phyloP scores from a whole-genome alignment of 2,113 vertebrate genomes.

The Vanacampus margaritifer region DNA sequence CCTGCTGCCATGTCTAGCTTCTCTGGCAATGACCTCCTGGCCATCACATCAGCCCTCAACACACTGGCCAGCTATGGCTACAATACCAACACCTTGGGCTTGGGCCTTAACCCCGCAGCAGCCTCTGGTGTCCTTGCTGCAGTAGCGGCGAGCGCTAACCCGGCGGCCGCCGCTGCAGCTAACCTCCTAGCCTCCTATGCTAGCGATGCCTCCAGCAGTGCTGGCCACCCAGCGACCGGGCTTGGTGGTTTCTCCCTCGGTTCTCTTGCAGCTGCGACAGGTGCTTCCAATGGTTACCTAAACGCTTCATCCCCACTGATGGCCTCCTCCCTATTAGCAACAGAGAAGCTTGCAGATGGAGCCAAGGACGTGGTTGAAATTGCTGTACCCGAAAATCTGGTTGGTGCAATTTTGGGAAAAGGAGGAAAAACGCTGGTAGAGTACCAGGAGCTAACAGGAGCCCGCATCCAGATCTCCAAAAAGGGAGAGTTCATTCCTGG shows the following conservation, averaged over 20 bases:
- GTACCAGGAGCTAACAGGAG: conserved; percentile 94
- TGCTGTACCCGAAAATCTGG: conserved; percentile 91
- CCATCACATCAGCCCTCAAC: conserved; percentile 92
- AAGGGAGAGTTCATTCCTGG: conserved; percentile 95
- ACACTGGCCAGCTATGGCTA: conserved; percentile 93
- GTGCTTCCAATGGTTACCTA: conserved; percentile 87
- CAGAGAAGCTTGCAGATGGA: conserved; percentile 85
- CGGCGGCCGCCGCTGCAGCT: conserved; percentile 84
- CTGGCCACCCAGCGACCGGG: conserved; percentile 74
- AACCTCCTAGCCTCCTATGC: conserved; percentile 89
- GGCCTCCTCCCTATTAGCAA: conserved; percentile 84
- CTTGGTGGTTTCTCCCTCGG: conserved; percentile 84
- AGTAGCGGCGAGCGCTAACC: conserved; percentile 86
- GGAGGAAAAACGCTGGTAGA: conserved; percentile 94
- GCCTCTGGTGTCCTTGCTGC: conserved; percentile 87
- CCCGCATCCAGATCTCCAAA: conserved; percentile 96
- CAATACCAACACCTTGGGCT: conserved; percentile 88
- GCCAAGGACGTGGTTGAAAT: conserved; percentile 95
- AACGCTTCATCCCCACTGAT: conserved; percentile 84
- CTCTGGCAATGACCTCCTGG: conserved; percentile 89
- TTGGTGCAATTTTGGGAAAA: conserved; percentile 92
- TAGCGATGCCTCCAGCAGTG: conserved; percentile 77
- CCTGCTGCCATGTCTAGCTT: conserved; percentile 85
- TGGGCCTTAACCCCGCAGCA: conserved; percentile 88
- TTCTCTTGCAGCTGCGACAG: conserved; percentile 81